Evolutionary conservation across 2,797 vertebrate species (phyloP).

Genomic region (Chlorospingus flavigularis): DNA sequence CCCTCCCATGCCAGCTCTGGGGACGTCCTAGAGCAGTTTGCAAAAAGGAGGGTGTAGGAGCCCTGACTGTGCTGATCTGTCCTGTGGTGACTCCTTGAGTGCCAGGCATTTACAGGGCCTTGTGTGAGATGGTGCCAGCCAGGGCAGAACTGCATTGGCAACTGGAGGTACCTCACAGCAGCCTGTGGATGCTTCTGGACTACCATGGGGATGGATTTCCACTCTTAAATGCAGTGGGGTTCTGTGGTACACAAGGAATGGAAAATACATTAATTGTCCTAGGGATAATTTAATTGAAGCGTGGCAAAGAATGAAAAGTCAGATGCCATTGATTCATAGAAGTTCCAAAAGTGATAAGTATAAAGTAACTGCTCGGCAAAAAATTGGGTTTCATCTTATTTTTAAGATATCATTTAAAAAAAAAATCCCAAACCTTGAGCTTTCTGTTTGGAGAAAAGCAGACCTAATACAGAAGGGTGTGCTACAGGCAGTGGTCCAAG

Average conservation of each 20-base stretch:
- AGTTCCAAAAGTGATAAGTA: not conserved
- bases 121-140: not conserved
- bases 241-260: not conserved
- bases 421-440: not conserved
- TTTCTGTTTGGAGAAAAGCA: constrained; percentile 38
- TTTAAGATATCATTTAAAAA: not conserved
- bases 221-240: not conserved
- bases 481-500: constrained; percentile 36
- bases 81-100: not conserved
- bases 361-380: not conserved
- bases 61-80: not conserved
- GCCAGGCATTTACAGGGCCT: not conserved
- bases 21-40: not conserved
- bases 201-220: not conserved
- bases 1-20: not conserved
- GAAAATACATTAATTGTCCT: not conserved
- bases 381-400: not conserved
- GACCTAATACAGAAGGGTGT: constrained; percentile 32
- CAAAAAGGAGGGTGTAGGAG: not conserved
- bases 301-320: not conserved
- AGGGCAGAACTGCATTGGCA: accelerated
- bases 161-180: accelerated
- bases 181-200: not conserved
- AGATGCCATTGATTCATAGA: not conserved
- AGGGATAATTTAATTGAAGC: not conserved